Evolutionary conservation across 2,113 vertebrate genomes (phyloP).

Genomic region (Oplegnathus fasciatus): DNA sequence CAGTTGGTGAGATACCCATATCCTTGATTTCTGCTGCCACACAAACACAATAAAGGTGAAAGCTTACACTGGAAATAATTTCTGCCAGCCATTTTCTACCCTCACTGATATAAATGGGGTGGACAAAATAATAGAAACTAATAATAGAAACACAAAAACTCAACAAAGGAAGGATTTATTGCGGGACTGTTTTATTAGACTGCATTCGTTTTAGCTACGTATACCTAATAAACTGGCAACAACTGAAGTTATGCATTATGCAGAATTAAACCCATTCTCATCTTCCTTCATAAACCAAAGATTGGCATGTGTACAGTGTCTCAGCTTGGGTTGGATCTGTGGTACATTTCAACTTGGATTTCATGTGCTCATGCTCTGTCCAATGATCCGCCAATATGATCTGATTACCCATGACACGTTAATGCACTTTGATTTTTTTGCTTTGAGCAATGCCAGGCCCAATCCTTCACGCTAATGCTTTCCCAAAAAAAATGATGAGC

Average conservation of each 20-base stretch:
- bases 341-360: constrained; percentile 18
- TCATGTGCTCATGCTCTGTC: constrained; percentile 8
- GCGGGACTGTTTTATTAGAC: too few relatives aligned
- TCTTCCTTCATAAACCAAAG: not conserved
- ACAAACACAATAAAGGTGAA: not conserved
- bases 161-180: too few relatives aligned
- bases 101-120: too few relatives aligned
- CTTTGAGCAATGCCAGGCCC: constrained; percentile 19
- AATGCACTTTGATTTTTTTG: constrained; percentile 5
- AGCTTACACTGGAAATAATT: not conserved
- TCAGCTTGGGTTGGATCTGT: not conserved
- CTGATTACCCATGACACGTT: constrained; percentile 30
- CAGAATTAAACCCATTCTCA: not conserved
- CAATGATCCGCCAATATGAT: constrained; percentile 31
- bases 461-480: not conserved
- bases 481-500: not conserved
- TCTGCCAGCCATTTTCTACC: too few relatives aligned
- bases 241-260: not conserved
- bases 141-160: too few relatives aligned
- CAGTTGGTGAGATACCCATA: not conserved
- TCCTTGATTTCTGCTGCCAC: not conserved
- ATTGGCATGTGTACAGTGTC: not conserved
- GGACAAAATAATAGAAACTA: too few relatives aligned
- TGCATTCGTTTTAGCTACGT: too few relatives aligned
- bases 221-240: not conserved